Evolutionary conservation across 2,797 vertebrate species (phyloP), one percentile per base, ranked within the genome.

Genomic region (Synanceia verrucosa): DNA sequence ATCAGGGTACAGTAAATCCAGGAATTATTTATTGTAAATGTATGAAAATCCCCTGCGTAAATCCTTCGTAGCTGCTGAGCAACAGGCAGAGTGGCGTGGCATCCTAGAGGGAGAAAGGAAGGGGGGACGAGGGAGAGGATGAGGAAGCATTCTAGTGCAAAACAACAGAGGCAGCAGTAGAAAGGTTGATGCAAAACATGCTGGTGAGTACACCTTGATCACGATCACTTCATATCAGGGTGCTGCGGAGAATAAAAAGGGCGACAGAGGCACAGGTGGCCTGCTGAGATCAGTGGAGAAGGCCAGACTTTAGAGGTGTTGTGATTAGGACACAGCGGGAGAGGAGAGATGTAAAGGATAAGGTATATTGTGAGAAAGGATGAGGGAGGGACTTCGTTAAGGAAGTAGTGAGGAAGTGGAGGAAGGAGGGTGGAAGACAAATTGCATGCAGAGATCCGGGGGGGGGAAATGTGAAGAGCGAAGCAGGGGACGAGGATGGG

Each of bases 21-120:
- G 85, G 88, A 90, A 91, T 93, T 91, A 91, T 91, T 92, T 90
- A 90, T 88, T 86, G 84, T 86, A 90, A 91, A 90, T 91, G 83
- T 86, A 86, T 87, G 82, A 88, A 92, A 94, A 93, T 92, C 88
- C 86, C 66, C 73, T 64, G 60, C 37, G 51, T 85, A 85, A 92
- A 91, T 90, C 88, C 88, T 71, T 61, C 29, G 56, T 72, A 80
- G 87, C 85, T 85, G 78, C 77, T 81, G 76, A 77, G 85, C 82
- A 89, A 82, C 79, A 65, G 78, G 26, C 36, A 61, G 61, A 34
- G 58, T 43, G 33, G 66, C 71, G 79, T 62, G 59, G 53, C 24
- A 36, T 63, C 53, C 24, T 1, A 1, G 6, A 37, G 55, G 18
- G 36, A 41, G 51, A 21, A n/a, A 16, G 48, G 60, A 51, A 33